These are phyloP conservation scores for Neodiprion pinetum DNA, from an alignment of 1,140 invertebrate genomes.

Conservation along the genomic window DNA sequence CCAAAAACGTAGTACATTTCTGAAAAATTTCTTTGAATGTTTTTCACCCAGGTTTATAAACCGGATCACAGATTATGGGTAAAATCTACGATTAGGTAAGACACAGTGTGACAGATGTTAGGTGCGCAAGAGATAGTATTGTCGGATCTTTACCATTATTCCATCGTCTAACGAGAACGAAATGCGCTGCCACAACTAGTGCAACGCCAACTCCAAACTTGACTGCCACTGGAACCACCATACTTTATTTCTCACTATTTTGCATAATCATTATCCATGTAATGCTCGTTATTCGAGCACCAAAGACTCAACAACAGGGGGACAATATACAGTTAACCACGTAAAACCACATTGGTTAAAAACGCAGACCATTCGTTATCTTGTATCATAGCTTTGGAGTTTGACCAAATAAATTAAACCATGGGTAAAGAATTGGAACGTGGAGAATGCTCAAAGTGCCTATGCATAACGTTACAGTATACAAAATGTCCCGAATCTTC, in stretches of 20 bases:
- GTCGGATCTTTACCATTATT: slow-evolving; percentile 50
- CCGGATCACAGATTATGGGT: too few species aligned
- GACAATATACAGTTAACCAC: too few species aligned
- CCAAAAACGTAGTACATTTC: too few species aligned
- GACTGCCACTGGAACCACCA: slow-evolving; percentile 75
- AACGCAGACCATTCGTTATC: too few species aligned
- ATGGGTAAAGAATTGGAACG: not conserved
- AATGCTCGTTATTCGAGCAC: not conserved
- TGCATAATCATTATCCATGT: not conserved
- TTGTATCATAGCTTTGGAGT: too few species aligned
- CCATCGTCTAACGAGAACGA: slow-evolving; percentile 69
- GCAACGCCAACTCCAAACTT: slow-evolving; percentile 80
- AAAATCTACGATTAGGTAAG: too few species aligned
- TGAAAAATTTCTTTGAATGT: too few species aligned
- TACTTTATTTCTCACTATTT: slow-evolving; percentile 39
- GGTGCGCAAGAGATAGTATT: slow-evolving; percentile 19
- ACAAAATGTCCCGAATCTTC: too few species aligned
- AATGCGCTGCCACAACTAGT: slow-evolving; percentile 77
- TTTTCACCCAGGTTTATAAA: too few species aligned
- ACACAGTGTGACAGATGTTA: not conserved
- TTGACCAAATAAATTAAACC: too few species aligned
- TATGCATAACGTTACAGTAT: not conserved
- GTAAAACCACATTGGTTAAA: too few species aligned
- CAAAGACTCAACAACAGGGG: not conserved
- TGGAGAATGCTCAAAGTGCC: slow-evolving; percentile 1